Evolutionary conservation across 2,888 invertebrate genomes (phyloP).

Genomic region (Entomobrya multifasciata): DNA sequence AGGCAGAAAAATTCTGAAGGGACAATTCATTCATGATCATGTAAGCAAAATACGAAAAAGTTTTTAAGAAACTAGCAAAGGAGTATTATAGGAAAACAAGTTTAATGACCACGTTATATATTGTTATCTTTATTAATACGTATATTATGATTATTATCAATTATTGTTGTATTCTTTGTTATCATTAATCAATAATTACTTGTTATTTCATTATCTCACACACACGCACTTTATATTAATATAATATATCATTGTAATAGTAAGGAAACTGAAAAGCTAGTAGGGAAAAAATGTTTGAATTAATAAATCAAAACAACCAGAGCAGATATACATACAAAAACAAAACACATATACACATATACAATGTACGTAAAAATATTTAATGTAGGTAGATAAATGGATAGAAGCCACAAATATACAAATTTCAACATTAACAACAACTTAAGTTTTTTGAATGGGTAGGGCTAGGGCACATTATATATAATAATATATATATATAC

Average conservation of each 20-base stretch:
- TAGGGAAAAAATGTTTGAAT: no score
- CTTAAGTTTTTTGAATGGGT: slow-evolving; percentile 19
- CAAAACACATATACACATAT: neutral
- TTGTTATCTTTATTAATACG: neutral
- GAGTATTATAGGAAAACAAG: slow-evolving; percentile 64
- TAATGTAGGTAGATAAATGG: no score
- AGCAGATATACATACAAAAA: neutral
- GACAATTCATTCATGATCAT: neutral
- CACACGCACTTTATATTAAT: neutral
- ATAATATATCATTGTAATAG: no score
- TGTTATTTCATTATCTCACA: slow-evolving; percentile 19
- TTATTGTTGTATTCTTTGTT: slow-evolving; percentile 27
- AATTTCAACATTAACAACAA: neutral
- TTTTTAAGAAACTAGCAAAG: slow-evolving; percentile 46
- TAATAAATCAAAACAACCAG: neutral
- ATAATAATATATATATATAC: slow-evolving; percentile 8
- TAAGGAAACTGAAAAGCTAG: no score
- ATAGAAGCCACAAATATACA: neutral
- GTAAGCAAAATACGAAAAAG: slow-evolving; percentile 29
- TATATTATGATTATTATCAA: slow-evolving; percentile 14
- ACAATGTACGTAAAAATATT: no score
- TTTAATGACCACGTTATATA: slow-evolving; percentile 41
- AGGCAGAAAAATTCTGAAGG: neutral
- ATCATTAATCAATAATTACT: slow-evolving; percentile 12
- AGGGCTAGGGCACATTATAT: slow-evolving; percentile 4